phyloP scores from a whole-genome alignment of 2,888 invertebrate species.

The Cantharis rufa region DNA sequence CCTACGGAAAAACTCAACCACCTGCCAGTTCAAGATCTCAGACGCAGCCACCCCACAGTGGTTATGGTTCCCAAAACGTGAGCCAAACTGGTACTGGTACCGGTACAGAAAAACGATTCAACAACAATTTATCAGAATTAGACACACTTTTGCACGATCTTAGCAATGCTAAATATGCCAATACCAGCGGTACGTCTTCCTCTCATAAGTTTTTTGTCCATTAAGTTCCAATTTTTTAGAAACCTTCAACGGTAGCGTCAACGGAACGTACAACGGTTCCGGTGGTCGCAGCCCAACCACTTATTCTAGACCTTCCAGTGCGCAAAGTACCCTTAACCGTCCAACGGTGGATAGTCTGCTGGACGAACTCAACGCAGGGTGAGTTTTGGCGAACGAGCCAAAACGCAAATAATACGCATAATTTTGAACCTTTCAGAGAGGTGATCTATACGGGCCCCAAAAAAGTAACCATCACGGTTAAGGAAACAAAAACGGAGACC shows the following conservation, averaged over 20 bases:
- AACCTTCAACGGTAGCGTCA: constrained; percentile 45
- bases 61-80: constrained; percentile 34
- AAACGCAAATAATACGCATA: neutral
- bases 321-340: constrained; percentile 58
- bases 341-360: constrained; percentile 88
- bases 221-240: neutral
- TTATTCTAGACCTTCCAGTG: constrained; percentile 50
- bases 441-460: constrained; percentile 56
- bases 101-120: constrained; percentile 55
- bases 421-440: constrained; percentile 43
- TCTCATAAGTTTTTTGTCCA: constrained; percentile 24
- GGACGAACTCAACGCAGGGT: constrained; percentile 86
- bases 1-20: constrained; percentile 50
- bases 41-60: constrained; percentile 14
- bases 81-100: constrained; percentile 41
- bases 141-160: constrained; percentile 91
- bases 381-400: constrained; percentile 44
- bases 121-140: constrained; percentile 84
- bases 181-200: constrained; percentile 16
- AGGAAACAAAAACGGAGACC: constrained; percentile 64
- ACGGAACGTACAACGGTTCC: constrained; percentile 46
- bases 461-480: constrained; percentile 64
- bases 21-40: constrained; percentile 13
- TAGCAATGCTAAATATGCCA: constrained; percentile 67
- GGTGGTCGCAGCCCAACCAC: constrained; percentile 51